Conservation (phyloP, 2,888 invertebrate genomes). For the Diarsia dahlii region DNA sequence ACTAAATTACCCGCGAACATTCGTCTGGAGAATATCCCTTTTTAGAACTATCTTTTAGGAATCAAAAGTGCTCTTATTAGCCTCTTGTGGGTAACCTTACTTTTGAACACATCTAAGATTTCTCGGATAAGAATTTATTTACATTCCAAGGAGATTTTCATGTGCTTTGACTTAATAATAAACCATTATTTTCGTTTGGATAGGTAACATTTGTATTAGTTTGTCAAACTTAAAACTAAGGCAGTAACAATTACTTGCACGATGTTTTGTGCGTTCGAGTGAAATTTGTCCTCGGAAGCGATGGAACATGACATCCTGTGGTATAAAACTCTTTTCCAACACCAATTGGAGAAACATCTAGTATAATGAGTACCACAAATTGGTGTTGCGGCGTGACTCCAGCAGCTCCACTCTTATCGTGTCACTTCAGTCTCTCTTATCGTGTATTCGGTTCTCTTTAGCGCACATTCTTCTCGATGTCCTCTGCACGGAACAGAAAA, state of each 20-base stretch:
- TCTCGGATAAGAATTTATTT: constrained; percentile 13
- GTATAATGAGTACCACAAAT: too few species aligned
- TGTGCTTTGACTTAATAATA: background rate
- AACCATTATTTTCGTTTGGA: background rate
- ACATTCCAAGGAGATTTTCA: background rate
- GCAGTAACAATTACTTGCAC: background rate
- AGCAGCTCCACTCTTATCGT: too few species aligned
- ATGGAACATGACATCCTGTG: background rate
- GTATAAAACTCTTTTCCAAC: background rate
- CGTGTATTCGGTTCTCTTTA: too few species aligned
- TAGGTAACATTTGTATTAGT: too few species aligned
- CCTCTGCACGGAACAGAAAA: too few species aligned
- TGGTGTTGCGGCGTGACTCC: too few species aligned
- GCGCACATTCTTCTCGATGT: too few species aligned
- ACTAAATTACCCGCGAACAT: constrained; percentile 40
- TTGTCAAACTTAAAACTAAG: too few species aligned
- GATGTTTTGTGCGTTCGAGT: background rate
- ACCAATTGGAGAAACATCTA: background rate
- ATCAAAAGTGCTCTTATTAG: constrained; percentile 23
- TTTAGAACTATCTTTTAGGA: constrained; percentile 1
- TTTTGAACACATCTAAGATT: constrained; percentile 5
- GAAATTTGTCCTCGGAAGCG: background rate
- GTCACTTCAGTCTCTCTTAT: too few species aligned
- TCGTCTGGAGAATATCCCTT: constrained; percentile 29
- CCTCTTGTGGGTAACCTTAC: constrained; percentile 9